Conservation (phyloP, 2,113 vertebrate genomes). For the Rhinopomastus cyanomelas region DNA sequence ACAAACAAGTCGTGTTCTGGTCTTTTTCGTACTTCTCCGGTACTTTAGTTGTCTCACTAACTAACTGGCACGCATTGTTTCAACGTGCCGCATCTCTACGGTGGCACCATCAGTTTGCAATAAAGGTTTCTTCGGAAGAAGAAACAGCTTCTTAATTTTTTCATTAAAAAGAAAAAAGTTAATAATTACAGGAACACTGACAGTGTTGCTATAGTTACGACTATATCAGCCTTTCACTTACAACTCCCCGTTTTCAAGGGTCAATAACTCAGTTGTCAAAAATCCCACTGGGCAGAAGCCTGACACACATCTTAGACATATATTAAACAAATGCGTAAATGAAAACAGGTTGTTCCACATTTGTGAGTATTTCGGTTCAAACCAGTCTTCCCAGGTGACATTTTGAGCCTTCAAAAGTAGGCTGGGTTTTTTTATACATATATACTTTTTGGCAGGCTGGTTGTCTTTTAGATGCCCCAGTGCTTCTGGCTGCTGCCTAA, state of each 20-base stretch:
- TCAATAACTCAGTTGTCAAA: slow-evolving; percentile 70
- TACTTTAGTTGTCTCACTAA: neutral
- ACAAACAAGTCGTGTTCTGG: neutral
- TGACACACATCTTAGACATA: slow-evolving; percentile 44
- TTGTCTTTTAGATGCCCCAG: neutral
- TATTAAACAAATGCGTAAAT: slow-evolving; percentile 45
- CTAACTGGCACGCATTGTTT: neutral
- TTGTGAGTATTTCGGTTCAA: neutral
- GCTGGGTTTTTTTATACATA: neutral
- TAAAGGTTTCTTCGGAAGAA: slow-evolving; percentile 20
- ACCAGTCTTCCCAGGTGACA: neutral
- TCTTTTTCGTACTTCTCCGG: neutral
- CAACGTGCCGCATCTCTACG: neutral
- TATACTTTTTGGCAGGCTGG: neutral
- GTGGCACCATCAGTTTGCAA: neutral
- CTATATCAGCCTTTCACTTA: slow-evolving; percentile 65
- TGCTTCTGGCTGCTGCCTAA: neutral
- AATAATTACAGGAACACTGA: slow-evolving; percentile 66
- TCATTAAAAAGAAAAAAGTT: slow-evolving; percentile 43
- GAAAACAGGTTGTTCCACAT: neutral
- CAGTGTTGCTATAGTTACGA: slow-evolving; percentile 70
- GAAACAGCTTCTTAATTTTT: slow-evolving; percentile 52
- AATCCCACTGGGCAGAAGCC: slow-evolving; percentile 64
- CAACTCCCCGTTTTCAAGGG: slow-evolving; percentile 60
- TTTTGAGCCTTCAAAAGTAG: neutral